Evolutionary conservation across 2,113 vertebrate genomes (phyloP).

Genomic region (Pseudonaja textilis): DNA sequence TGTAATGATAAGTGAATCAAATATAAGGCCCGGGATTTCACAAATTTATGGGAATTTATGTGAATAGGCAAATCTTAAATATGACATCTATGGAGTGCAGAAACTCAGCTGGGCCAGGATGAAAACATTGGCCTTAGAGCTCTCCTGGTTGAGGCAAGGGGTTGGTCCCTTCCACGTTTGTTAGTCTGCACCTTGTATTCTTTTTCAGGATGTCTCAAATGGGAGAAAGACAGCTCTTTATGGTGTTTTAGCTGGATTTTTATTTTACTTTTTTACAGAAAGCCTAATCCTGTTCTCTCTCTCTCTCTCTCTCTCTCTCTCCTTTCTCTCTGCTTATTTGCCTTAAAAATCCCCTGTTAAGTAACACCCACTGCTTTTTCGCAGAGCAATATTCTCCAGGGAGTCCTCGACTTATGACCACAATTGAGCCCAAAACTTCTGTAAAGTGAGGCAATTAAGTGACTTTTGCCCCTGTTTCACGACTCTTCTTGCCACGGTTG

Average conservation of each 20-base stretch:
- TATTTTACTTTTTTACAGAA: background rate
- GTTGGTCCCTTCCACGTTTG: too few species aligned
- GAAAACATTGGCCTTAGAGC: rapidly evolving
- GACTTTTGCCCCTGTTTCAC: too few species aligned
- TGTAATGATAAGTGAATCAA: rapidly evolving
- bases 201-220: background rate
- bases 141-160: too few species aligned
- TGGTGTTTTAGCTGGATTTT: background rate
- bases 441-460: too few species aligned
- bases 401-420: too few species aligned
- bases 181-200: rapidly evolving
- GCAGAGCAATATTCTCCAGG: background rate
- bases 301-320: too few species aligned
- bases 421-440: too few species aligned
- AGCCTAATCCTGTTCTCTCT: background rate
- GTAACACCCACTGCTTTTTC: background rate
- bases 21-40: background rate
- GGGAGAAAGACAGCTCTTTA: background rate
- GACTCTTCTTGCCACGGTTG: too few species aligned
- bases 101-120: rapidly evolving
- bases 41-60: background rate
- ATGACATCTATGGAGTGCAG: rapidly evolving
- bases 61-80: background rate
- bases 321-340: background rate
- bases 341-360: background rate